Percentiles rank a stretch among this genome's conserved stretches.
Evolutionary conservation across 2,113 vertebrate species (phyloP).

Genomic region (Forbesichthys agassizii): DNA sequence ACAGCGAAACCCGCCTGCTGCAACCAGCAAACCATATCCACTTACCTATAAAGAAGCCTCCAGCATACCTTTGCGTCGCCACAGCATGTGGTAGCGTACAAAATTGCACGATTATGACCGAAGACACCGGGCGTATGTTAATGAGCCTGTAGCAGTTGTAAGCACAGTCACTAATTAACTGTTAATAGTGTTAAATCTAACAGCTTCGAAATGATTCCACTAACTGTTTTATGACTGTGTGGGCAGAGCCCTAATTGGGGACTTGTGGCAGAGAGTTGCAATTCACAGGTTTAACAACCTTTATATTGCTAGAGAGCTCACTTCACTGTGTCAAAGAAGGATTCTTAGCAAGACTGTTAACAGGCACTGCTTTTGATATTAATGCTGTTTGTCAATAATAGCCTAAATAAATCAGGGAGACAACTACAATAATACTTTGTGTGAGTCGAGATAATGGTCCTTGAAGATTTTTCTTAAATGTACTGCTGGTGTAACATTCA

Average conservation of each 20-base stretch:
- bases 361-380: not conserved
- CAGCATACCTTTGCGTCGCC: slow-evolving; percentile 28
- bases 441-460: too few relatives aligned
- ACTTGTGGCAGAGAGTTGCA: slow-evolving; percentile 66
- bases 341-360: slow-evolving; percentile 4
- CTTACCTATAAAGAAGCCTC: not conserved
- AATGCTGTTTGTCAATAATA: slow-evolving; percentile 36
- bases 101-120: not conserved
- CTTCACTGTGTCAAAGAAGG: slow-evolving; percentile 30
- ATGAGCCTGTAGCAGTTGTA: slow-evolving; percentile 58
- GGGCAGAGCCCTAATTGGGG: slow-evolving; percentile 79
- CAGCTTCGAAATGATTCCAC: slow-evolving; percentile 75
- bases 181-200: slow-evolving; percentile 78
- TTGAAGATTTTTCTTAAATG: too few relatives aligned
- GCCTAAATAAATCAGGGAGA: slow-evolving; percentile 50
- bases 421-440: too few relatives aligned
- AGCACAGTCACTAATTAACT: slow-evolving; percentile 78
- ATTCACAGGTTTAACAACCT: slow-evolving; percentile 70
- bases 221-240: slow-evolving; percentile 80
- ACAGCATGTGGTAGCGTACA: slow-evolving; percentile 10
- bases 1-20: not conserved
- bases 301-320: slow-evolving; percentile 40
- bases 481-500: not conserved
- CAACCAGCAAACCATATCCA: not conserved
- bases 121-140: slow-evolving; percentile 62